Conservation (phyloP, 2,888 invertebrate genomes). For the Zeuzera pyrina region DNA sequence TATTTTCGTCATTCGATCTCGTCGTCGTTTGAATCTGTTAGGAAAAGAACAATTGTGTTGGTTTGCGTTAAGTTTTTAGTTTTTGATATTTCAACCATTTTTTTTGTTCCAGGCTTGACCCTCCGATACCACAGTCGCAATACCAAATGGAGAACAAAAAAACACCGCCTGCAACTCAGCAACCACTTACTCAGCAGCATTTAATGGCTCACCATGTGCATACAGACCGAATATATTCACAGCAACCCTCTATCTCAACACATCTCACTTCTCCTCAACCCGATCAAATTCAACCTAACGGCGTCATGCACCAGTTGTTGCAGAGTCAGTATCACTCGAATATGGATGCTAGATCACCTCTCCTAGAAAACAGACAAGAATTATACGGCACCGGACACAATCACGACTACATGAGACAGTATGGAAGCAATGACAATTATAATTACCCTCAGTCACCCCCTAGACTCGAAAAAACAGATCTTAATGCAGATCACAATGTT, state of each 20-base stretch:
- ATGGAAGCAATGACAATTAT: conserved; percentile 71
- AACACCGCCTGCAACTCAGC: conserved; percentile 65
- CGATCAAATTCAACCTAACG: conserved; percentile 64
- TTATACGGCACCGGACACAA: conserved; percentile 70
- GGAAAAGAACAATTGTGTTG: too few species aligned
- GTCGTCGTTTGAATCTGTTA: too few species aligned
- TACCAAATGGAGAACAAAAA: conserved; percentile 80
- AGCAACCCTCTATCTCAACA: conserved; percentile 51
- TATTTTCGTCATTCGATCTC: too few species aligned
- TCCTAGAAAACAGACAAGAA: conserved; percentile 71
- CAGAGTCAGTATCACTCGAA: conserved; percentile 64
- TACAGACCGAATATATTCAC: conserved; percentile 62
- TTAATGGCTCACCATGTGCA: conserved; percentile 64
- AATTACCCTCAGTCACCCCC: conserved; percentile 67
- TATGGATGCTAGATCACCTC: conserved; percentile 62
- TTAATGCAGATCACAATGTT: conserved; percentile 57
- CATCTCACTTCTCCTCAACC: conserved; percentile 49
- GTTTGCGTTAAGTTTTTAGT: too few species aligned
- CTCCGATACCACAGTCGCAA: conserved; percentile 75
- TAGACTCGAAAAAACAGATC: conserved; percentile 53
- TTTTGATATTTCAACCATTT: conserved; percentile 5
- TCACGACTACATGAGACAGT: conserved; percentile 67
- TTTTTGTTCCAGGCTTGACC: conserved; percentile 78
- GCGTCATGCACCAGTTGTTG: conserved; percentile 69
- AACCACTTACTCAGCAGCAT: conserved; percentile 65